These are phyloP conservation scores for Elgaria multicarinata DNA, from an alignment of 2,113 vertebrate species.

Conservation along the genomic window DNA sequence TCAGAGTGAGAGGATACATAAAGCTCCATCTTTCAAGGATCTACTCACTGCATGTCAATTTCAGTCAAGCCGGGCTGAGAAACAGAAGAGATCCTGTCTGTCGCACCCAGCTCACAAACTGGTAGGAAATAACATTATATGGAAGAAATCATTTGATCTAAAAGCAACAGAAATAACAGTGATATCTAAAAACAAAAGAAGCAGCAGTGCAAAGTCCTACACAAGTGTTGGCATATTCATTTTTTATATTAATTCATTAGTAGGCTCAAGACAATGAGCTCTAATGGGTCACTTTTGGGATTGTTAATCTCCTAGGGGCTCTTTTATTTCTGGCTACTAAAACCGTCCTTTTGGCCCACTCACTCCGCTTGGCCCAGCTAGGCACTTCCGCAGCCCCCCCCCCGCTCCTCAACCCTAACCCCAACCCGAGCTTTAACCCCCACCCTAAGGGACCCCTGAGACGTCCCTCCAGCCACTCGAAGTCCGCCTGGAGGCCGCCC, in stretches of 20 bases:
- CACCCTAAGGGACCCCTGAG: too few species aligned
- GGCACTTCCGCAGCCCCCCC: too few species aligned
- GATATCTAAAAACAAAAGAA: too few species aligned
- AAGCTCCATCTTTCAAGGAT: neutral
- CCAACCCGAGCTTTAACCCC: too few species aligned
- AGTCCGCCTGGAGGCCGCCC: too few species aligned
- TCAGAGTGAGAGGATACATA: neutral
- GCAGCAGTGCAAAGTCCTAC: neutral
- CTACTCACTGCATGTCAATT: neutral
- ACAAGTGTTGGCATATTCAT: neutral
- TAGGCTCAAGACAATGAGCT: neutral
- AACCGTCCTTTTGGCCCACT: too few species aligned
- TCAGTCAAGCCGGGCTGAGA: neutral
- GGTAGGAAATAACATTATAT: neutral
- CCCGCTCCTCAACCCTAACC: too few species aligned
- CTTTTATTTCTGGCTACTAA: neutral
- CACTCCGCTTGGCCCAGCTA: too few species aligned
- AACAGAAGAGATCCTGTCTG: neutral
- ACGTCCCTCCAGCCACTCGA: too few species aligned
- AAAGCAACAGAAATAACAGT: neutral
- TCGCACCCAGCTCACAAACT: neutral
- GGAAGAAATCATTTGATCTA: neutral
- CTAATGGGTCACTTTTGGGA: constrained; percentile 6
- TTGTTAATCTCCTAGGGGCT: neutral
- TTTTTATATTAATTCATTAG: constrained; percentile 10